Evolutionary conservation across 2,113 vertebrate species (phyloP).

Genomic region (Procavia capensis): DNA sequence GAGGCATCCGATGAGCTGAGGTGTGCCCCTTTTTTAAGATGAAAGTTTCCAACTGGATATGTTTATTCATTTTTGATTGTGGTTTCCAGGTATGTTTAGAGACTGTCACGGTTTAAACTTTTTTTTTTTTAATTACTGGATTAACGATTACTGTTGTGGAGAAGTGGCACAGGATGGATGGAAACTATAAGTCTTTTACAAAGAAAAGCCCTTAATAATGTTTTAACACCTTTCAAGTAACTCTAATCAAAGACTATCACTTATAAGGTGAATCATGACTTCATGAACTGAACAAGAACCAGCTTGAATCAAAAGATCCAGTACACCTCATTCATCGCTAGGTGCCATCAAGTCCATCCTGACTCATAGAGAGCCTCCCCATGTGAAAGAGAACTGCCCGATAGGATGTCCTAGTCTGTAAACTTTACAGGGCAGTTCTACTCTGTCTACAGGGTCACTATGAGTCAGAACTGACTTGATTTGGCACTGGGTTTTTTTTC

Average conservation of each 20-base stretch:
- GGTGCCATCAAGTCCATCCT: too few relatives aligned
- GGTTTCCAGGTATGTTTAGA: background rate
- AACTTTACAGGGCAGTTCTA: too few relatives aligned
- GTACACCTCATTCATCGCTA: background rate
- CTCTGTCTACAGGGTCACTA: too few relatives aligned
- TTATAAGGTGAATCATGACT: slow-evolving; percentile 32
- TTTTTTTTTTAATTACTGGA: background rate
- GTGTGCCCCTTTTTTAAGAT: slow-evolving; percentile 1
- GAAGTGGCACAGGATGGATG: background rate
- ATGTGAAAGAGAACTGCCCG: too few relatives aligned
- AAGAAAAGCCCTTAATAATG: slow-evolving; percentile 63
- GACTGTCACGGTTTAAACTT: slow-evolving; percentile 49
- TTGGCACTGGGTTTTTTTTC: too few relatives aligned
- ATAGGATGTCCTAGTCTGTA: too few relatives aligned
- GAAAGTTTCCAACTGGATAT: slow-evolving; percentile 56
- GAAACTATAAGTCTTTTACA: slow-evolving; percentile 53
- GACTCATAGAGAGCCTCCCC: too few relatives aligned
- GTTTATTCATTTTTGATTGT: background rate
- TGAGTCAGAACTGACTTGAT: too few relatives aligned
- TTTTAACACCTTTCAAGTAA: slow-evolving; percentile 74
- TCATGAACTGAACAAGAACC: slow-evolving; percentile 69
- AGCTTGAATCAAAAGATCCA: slow-evolving; percentile 62
- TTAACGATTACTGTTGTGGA: background rate
- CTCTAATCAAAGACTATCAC: slow-evolving; percentile 64
- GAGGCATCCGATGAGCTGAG: slow-evolving; percentile 12